These are phyloP conservation scores for Busseola fusca DNA, from an alignment of 2,888 invertebrate genomes.

Conservation along the genomic window DNA sequence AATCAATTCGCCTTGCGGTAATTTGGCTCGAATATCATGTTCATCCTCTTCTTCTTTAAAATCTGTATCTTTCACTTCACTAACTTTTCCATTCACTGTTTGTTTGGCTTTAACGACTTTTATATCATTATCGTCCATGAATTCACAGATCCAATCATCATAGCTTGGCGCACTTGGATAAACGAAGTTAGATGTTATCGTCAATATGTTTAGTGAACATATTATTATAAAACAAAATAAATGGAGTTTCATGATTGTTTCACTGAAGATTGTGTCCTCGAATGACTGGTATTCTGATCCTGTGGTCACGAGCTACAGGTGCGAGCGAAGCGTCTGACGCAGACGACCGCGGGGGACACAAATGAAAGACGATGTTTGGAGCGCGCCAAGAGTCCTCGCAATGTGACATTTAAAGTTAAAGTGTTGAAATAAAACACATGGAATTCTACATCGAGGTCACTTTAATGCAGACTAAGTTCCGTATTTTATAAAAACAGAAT, in stretches of 20 bases:
- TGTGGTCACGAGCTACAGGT: not conserved
- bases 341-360: not conserved
- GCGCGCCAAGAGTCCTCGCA: not conserved
- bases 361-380: not conserved
- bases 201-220: not conserved
- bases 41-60: not conserved
- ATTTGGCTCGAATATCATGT: not conserved
- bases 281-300: not conserved
- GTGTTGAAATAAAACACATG: not conserved
- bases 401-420: not conserved
- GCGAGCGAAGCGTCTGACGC: not conserved
- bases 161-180: slow-evolving; percentile 19
- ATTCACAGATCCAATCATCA: slow-evolving; percentile 14
- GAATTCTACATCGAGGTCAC: not conserved
- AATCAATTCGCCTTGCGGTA: not conserved
- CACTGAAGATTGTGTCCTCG: not conserved
- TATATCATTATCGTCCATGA: not conserved
- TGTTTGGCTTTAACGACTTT: not conserved
- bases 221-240: slow-evolving; percentile 16
- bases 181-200: slow-evolving; percentile 3
- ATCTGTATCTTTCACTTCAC: not conserved
- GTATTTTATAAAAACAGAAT: not conserved
- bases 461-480: not conserved
- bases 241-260: slow-evolving; percentile 17
- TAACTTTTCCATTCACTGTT: not conserved